Evolutionary conservation across 2,113 vertebrate genomes (phyloP).

Genomic region (Agelaius phoeniceus): DNA sequence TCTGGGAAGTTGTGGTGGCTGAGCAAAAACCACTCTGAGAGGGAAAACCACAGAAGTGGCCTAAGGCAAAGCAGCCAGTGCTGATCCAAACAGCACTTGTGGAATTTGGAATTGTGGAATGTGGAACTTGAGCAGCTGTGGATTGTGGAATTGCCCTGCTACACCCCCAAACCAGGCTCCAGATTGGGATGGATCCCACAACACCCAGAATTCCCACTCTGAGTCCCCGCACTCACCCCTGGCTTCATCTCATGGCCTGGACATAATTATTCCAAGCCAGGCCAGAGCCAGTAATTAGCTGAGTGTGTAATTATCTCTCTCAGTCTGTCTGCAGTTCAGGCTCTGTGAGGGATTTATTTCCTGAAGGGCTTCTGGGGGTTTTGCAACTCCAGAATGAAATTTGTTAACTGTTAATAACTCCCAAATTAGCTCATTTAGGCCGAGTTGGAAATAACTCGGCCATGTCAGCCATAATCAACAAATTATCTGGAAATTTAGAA

Average conservation of each 20-base stretch:
- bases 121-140: not conserved
- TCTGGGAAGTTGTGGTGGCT: not conserved
- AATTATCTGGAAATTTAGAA: not conserved
- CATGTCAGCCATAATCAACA: not conserved
- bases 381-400: not conserved
- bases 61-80: not conserved
- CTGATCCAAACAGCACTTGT: accelerated
- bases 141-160: not conserved
- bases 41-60: not conserved
- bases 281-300: not conserved
- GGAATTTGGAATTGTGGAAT: not conserved
- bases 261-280: not conserved
- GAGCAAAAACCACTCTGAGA: not conserved
- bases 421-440: not conserved
- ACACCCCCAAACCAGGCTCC: too few relatives aligned
- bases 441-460: not conserved
- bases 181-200: not conserved
- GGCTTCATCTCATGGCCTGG: not conserved
- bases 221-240: not conserved
- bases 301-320: not conserved
- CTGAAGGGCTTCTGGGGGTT: not conserved
- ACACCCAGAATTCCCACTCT: not conserved
- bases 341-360: not conserved
- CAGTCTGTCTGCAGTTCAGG: not conserved
- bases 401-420: not conserved